Evolutionary conservation across 2,888 invertebrate genomes (phyloP).

Genomic region (Protula sp.): DNA sequence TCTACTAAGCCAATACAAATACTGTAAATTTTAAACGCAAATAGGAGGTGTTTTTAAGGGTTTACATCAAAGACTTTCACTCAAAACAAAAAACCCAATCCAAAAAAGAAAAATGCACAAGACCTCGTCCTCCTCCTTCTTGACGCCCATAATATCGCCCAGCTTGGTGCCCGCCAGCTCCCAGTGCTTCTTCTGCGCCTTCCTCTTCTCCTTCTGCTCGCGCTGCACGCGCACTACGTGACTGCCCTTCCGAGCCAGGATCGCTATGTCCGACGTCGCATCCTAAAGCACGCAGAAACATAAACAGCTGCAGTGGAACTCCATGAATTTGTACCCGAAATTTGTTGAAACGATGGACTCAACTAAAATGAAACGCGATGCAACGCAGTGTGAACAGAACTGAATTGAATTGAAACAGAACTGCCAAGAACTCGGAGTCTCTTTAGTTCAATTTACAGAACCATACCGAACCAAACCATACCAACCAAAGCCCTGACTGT

Average conservation of each 20-base stretch:
- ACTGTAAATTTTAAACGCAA: no score
- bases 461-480: no score
- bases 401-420: no score
- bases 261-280: conserved; percentile 95
- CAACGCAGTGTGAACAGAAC: background rate
- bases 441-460: no score
- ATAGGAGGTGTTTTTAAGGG: no score
- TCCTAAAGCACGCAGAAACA: conserved; percentile 66
- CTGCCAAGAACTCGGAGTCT: no score
- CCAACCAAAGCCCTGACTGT: no score
- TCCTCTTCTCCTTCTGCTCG: conserved; percentile 93
- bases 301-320: no score
- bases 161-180: conserved; percentile 93
- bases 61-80: no score
- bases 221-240: conserved; percentile 81
- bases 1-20: no score
- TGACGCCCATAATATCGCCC: conserved; percentile 94
- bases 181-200: conserved; percentile 98
- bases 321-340: background rate
- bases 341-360: background rate
- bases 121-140: conserved; percentile 67
- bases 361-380: background rate
- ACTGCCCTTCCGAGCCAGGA: conserved; percentile 83
- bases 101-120: no score
- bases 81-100: no score